Evolutionary conservation across 2,888 invertebrate genomes (phyloP).

Genomic region (Brachypalpus laphriformis): DNA sequence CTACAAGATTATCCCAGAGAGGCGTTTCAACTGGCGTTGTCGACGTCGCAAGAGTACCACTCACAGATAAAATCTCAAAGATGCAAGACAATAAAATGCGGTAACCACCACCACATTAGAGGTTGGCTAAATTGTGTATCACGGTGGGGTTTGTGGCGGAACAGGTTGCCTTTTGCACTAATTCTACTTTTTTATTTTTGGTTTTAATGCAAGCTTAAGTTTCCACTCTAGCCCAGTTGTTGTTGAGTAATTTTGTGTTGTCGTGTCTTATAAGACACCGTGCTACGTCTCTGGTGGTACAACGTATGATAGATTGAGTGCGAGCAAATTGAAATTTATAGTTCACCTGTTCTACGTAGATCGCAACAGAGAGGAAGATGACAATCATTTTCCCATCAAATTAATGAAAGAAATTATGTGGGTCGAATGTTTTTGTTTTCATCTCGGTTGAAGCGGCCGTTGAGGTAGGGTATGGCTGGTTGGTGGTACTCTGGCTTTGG

Average conservation of each 20-base stretch:
- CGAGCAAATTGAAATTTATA: constrained; percentile 35
- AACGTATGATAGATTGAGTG: constrained; percentile 42
- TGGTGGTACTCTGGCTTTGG: constrained; percentile 19
- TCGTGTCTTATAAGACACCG: constrained; percentile 1
- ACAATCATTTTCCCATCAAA: constrained; percentile 59
- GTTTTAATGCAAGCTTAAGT: constrained; percentile 1
- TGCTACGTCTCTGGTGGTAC: not conserved
- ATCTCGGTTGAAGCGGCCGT: not conserved
- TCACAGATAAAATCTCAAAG: constrained; percentile 31
- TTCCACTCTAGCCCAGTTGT: constrained; percentile 11
- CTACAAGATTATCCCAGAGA: constrained; percentile 26
- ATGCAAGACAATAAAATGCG: constrained; percentile 59
- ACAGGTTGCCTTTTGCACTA: constrained; percentile 62
- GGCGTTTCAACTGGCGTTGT: constrained; percentile 46
- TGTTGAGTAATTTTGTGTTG: constrained; percentile 47
- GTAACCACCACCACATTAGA: constrained; percentile 10
- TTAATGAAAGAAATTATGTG: constrained; percentile 37
- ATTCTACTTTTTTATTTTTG: constrained; percentile 18
- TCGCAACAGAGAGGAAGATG: constrained; percentile 23
- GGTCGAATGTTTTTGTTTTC: constrained; percentile 52
- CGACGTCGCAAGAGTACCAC: constrained; percentile 32
- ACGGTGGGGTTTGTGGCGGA: constrained; percentile 22
- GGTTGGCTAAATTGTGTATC: constrained; percentile 9
- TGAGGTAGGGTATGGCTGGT: constrained; percentile 19
- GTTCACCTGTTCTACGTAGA: constrained; percentile 45